These are phyloP conservation scores for Cyprinus carpio DNA, from an alignment of 2,113 vertebrate genomes.

Conservation along the genomic window DNA sequence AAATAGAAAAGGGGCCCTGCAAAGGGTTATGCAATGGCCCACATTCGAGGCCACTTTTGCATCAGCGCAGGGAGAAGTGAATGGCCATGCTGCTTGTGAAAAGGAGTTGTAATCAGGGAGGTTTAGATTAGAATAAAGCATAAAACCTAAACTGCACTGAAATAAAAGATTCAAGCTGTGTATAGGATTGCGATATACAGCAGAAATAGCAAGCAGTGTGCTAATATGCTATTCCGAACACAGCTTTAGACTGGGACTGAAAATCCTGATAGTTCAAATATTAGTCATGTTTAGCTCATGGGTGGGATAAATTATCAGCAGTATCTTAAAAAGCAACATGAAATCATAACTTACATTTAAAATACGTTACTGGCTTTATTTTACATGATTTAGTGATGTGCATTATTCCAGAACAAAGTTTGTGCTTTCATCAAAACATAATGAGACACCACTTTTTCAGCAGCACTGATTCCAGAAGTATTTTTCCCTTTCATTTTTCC, in stretches of 20 bases:
- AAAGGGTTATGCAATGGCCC: slow-evolving; percentile 97
- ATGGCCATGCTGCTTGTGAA: not conserved
- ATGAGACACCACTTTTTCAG: not conserved
- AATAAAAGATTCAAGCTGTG: not conserved
- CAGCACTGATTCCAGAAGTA: not conserved
- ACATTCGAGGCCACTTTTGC: slow-evolving; percentile 92
- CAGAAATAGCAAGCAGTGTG: not conserved
- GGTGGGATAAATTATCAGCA: not conserved
- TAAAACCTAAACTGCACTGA: not conserved
- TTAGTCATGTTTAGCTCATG: not conserved
- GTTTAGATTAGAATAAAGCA: not conserved
- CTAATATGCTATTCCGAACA: not conserved
- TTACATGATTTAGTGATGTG: not conserved
- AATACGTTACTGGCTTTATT: not conserved
- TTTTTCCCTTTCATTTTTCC: not conserved
- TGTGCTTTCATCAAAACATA: not conserved
- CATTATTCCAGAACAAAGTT: not conserved
- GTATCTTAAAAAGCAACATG: not conserved
- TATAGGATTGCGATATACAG: not conserved
- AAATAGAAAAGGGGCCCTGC: slow-evolving; percentile 99
- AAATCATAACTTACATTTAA: not conserved
- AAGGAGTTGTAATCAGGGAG: not conserved
- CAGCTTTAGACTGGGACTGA: not conserved
- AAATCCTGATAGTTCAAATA: not conserved
- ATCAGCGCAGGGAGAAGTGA: slow-evolving; percentile 68